Base-by-base conservation (phyloP, 2,888 invertebrate species). In the Tachina fera region DNA sequence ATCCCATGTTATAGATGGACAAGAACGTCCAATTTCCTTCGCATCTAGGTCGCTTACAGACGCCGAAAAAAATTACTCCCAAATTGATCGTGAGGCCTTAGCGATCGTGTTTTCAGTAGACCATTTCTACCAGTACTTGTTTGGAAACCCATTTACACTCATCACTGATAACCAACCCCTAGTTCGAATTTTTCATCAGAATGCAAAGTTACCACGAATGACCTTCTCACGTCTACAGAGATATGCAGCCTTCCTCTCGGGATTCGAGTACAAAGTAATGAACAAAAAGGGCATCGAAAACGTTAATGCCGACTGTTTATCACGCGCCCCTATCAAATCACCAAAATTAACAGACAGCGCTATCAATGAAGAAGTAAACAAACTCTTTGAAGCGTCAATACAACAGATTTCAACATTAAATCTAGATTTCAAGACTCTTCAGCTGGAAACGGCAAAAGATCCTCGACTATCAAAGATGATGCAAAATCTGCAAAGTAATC, bases 161-260 rank as follows among this genome's bases (percentile, higher is more conserved):
- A 22, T 22, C 22, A 22, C 22, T 9, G 83, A 83, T 63, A 87
- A 84, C 60, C 84, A 83, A 65, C 82, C 84, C 1, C 61, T 87
- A 19, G 47, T 68, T 0, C 10, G 84, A 65, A 84, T 86, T 71
- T 87, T 87, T 58, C 85, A 87, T 56, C 81, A 81, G 58, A 78
- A 85, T 61, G 51, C 81, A 9, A 87, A 85, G 45, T 6, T 87
- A 60, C 83, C 85, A 9, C 80, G 68, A 67, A 85, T 87, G 85
- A 87, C 83, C 3, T 87, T 43, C 19, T 49, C 76, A n/a, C 43
- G 86, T 1, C 63, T 85, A n/a, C 85, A 82, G 14, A 31, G 87
- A 31, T 85, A 87, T 61, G 81, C 87, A 75, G 84, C 81, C 14
- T 87, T 86, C 13, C 58, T 86, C 0, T 72, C 83, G 0, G 81